phyloP scores from a whole-genome alignment of 1,140 invertebrate genomes.

The Apocrypta bakeri region DNA sequence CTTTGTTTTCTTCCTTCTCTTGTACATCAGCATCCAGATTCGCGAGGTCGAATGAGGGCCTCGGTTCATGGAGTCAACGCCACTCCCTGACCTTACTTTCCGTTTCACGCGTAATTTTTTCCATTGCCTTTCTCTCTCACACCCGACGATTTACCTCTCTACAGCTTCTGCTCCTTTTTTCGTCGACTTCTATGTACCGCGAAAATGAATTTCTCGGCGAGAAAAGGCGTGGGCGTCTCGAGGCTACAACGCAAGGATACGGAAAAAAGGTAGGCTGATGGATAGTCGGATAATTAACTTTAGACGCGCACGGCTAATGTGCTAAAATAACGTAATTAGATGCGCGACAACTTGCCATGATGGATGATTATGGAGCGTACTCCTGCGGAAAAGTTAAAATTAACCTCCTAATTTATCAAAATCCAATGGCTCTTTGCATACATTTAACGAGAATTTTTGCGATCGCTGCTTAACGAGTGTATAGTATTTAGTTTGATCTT shows the following conservation, averaged over 20 bases:
- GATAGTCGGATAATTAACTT: slow-evolving; percentile 42
- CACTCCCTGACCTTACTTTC: slow-evolving; percentile 47
- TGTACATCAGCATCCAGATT: slow-evolving; percentile 1
- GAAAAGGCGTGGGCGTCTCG: slow-evolving; percentile 17
- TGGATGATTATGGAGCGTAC: background rate
- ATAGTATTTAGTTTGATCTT: too few relatives aligned
- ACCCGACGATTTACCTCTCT: slow-evolving; percentile 2
- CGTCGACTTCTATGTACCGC: background rate
- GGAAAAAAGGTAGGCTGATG: slow-evolving; percentile 8
- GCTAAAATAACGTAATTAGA: slow-evolving; percentile 13
- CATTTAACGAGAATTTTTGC: too few relatives aligned
- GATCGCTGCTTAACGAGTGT: too few relatives aligned
- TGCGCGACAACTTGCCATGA: background rate
- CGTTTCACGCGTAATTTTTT: slow-evolving; percentile 34
- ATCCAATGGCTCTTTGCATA: background rate
- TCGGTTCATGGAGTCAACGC: slow-evolving; percentile 36
- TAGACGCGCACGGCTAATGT: slow-evolving; percentile 19
- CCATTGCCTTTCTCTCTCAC: slow-evolving; percentile 6
- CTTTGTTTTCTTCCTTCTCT: background rate
- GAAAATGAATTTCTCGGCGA: slow-evolving; percentile 15
- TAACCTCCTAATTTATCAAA: background rate
- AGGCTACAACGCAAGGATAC: background rate
- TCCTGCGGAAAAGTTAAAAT: background rate
- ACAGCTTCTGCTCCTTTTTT: background rate
- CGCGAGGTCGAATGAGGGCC: slow-evolving; percentile 2